Conservation (phyloP, 2,113 vertebrate genomes). For the Ciconia maguari region DNA sequence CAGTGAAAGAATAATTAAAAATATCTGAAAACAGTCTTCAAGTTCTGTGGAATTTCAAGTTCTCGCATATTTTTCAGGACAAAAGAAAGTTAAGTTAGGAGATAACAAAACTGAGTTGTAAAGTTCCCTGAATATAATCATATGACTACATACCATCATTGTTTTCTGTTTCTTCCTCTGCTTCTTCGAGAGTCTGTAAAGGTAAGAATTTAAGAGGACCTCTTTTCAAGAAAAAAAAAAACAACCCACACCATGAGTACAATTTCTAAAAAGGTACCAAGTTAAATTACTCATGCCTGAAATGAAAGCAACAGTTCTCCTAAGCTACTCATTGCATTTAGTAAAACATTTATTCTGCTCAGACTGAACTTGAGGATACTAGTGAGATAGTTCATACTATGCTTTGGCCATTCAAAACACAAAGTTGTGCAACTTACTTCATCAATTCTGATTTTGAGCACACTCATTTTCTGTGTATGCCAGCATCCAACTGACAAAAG, state of each 20-base stretch:
- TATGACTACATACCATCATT: slow-evolving; percentile 52
- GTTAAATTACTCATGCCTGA: neutral
- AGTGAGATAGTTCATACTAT: neutral
- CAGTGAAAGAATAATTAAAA: neutral
- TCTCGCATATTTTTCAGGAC: neutral
- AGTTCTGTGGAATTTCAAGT: neutral
- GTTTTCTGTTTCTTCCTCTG: slow-evolving; percentile 89
- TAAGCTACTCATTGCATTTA: neutral
- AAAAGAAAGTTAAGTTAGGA: neutral
- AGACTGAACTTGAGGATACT: neutral
- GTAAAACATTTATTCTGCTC: neutral
- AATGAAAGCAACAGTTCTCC: neutral
- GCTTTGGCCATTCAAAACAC: neutral
- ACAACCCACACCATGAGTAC: neutral
- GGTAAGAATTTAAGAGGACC: neutral
- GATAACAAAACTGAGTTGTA: neutral
- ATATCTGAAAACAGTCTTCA: neutral
- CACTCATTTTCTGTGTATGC: neutral
- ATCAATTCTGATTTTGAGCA: neutral
- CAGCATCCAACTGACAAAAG: neutral
- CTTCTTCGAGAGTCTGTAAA: slow-evolving; percentile 88
- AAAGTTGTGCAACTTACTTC: neutral
- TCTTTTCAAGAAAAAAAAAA: neutral
- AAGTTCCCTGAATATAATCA: neutral
- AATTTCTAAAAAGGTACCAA: neutral